Conservation (phyloP, 2,797 vertebrate genomes). For the Syngnathus rostellatus region DNA sequence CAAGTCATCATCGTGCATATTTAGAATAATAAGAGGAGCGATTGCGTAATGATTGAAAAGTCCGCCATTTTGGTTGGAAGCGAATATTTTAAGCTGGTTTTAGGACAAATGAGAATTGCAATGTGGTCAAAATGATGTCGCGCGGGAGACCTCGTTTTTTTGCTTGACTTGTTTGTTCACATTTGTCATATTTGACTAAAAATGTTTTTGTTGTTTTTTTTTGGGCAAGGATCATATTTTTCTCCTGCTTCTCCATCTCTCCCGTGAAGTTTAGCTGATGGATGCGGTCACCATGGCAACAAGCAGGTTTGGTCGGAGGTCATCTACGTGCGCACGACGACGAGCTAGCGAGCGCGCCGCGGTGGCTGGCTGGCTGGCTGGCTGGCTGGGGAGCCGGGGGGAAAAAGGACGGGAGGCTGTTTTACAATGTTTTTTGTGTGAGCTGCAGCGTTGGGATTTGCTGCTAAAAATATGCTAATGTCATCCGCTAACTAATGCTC, state of each 20-base stretch:
- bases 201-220: neutral
- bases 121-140: too few relatives aligned
- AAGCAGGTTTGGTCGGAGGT: slow-evolving; percentile 6
- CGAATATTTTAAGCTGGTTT: too few relatives aligned
- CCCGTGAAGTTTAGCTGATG: neutral
- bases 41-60: slow-evolving; percentile 3
- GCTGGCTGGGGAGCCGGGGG: neutral
- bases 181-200: neutral
- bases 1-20: too few relatives aligned
- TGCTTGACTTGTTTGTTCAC: too few relatives aligned
- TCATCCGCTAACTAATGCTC: neutral
- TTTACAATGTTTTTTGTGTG: neutral
- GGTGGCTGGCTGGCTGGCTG: neutral
- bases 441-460: neutral
- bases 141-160: too few relatives aligned
- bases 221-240: neutral
- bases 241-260: neutral
- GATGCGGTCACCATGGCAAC: slow-evolving; percentile 5
- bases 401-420: neutral
- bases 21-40: neutral
- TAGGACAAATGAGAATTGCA: too few relatives aligned
- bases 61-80: neutral
- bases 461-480: neutral
- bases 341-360: neutral
- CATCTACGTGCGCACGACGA: neutral